Evolutionary conservation across 2,113 vertebrate genomes (phyloP), one percentile per base, ranked within the genome.

Genomic region (Python bivittatus): DNA sequence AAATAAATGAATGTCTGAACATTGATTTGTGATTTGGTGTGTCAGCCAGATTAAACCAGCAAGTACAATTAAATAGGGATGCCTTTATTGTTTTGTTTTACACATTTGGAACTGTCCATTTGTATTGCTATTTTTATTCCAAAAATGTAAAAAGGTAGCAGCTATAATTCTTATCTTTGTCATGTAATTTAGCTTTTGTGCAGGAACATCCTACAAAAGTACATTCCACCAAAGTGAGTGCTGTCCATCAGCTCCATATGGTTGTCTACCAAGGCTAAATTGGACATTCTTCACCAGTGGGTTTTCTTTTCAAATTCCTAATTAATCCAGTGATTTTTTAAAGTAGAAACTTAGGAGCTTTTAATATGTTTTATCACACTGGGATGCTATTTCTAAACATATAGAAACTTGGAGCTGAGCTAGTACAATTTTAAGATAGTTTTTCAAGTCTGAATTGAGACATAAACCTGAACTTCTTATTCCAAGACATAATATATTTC

Each of bases 1-100:
- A 44, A 84, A 44, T 44, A 44, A 52, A 33, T 20, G 8, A 29
- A 38, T 25, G 84, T 38, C 17, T 86, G 84, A 86, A 64, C 86
- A 64, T 61, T 91, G 57, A 91, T 91, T 61, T 91, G 57, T 91
- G 44, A 86, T 91, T 61, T 86, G 42, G 20, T 86, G 57, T 44
- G 64, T 33, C 57, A 84, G 83, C 56, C 83, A 91, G 58, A 84
- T 90, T 54, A 90, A 84, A 90, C 53, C 72, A 90, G 11, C 11
- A 84, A 91, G 29, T 29, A 52, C 57, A 91, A 48, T 86, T 86
- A 29, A 58, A 85, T 44, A 29, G 83, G 29, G 42, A 61, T 61
- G 29, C 6, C 29, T 86, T 54, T 54, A 91, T 86, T 64, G 58
- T 56, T 68, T 68, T 86, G 58, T 64, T 86, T 91, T 91, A 86